phyloP scores from a whole-genome alignment of 2,888 invertebrate genomes.

The Diachrysia chrysitis region DNA sequence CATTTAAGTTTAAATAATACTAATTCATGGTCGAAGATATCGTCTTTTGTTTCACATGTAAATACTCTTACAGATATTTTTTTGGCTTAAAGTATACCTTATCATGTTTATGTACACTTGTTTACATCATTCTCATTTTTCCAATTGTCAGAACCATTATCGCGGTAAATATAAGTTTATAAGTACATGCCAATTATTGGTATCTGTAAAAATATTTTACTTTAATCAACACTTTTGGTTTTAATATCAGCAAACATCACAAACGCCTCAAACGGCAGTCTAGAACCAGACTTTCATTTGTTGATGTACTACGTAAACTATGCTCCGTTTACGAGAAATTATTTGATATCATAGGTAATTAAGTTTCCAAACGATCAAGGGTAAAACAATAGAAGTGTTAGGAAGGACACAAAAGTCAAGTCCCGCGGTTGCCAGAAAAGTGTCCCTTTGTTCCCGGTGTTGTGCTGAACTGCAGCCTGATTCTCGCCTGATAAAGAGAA shows the following conservation, averaged over 20 bases:
- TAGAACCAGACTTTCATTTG: slow-evolving; percentile 3
- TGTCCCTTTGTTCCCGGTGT: slow-evolving; percentile 89
- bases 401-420: slow-evolving; percentile 70
- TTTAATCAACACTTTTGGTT: slow-evolving; percentile 10
- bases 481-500: slow-evolving; percentile 86
- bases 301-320: slow-evolving; percentile 3
- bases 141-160: background rate
- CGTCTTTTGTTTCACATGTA: slow-evolving; percentile 17
- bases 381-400: slow-evolving; percentile 70
- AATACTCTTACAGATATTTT: slow-evolving; percentile 27
- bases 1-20: slow-evolving; percentile 25
- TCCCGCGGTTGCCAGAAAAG: slow-evolving; percentile 78
- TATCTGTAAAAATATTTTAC: slow-evolving; percentile 25
- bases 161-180: background rate
- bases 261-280: background rate
- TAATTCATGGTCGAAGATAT: slow-evolving; percentile 49
- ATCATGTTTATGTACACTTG: background rate
- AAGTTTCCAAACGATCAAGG: slow-evolving; percentile 62
- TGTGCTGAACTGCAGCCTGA: slow-evolving; percentile 91
- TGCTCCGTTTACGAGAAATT: slow-evolving; percentile 2
- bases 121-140: background rate
- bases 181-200: background rate
- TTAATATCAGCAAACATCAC: slow-evolving; percentile 25
- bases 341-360: slow-evolving; percentile 18
- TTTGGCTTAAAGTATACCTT: background rate